These are phyloP conservation scores for Neolamprologus cancellatus DNA, from an alignment of 2,113 vertebrate species.

Conservation along the genomic window DNA sequence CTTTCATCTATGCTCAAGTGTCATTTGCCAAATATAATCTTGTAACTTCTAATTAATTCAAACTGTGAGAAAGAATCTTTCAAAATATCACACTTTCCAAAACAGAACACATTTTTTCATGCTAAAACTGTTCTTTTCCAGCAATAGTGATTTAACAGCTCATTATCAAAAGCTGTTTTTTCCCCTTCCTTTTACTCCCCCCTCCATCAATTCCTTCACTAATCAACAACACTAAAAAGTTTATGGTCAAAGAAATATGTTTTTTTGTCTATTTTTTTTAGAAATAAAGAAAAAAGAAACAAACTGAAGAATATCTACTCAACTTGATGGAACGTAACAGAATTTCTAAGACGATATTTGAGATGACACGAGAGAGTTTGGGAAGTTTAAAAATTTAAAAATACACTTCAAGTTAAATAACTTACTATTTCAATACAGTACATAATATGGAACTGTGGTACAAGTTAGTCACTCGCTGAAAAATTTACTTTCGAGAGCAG, in stretches of 20 bases:
- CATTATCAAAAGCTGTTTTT: slow-evolving; percentile 51
- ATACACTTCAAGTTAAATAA: background rate
- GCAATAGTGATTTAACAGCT: slow-evolving; percentile 62
- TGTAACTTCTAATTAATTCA: slow-evolving; percentile 76
- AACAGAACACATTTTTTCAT: slow-evolving; percentile 51
- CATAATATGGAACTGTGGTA: background rate
- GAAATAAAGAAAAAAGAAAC: background rate
- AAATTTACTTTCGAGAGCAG: background rate
- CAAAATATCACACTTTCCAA: slow-evolving; percentile 67
- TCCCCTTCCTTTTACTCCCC: background rate
- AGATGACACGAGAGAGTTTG: background rate
- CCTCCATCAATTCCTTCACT: background rate
- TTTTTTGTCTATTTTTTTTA: background rate
- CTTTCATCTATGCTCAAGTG: slow-evolving; percentile 70
- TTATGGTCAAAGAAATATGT: background rate
- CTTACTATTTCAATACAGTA: background rate
- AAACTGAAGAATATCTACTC: background rate
- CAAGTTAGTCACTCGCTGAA: background rate
- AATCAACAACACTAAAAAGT: slow-evolving; percentile 29
- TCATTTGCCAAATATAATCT: slow-evolving; percentile 75
- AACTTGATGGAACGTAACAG: background rate
- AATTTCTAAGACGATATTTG: background rate
- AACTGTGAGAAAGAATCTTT: slow-evolving; percentile 68
- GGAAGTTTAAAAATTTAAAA: background rate
- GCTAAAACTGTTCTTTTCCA: slow-evolving; percentile 60